Percentiles rank a stretch among this genome's conserved stretches.
Conservation (phyloP, 2,888 invertebrate genomes). For the Pachycephus smyrnensis region DNA sequence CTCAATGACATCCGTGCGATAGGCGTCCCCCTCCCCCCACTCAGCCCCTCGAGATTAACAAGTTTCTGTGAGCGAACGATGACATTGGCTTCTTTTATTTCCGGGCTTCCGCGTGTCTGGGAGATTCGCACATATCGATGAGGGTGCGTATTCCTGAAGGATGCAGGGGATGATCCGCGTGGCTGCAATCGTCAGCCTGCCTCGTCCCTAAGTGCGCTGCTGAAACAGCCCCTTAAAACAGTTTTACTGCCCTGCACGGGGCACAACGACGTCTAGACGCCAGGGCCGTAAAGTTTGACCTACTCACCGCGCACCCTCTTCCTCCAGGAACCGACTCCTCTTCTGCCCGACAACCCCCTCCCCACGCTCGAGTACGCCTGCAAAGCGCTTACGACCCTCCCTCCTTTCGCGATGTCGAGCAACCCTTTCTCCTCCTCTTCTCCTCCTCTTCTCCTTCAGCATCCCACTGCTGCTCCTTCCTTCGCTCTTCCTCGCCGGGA, state of each 20-base stretch:
- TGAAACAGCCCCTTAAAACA: constrained; percentile 67
- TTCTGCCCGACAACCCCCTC: constrained; percentile 13
- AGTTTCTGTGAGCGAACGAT: too few species aligned
- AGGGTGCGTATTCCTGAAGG: too few species aligned
- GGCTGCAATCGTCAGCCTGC: constrained; percentile 17
- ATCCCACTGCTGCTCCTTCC: neutral
- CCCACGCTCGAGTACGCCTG: neutral
- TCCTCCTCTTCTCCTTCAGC: constrained; percentile 12
- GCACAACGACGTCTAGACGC: constrained; percentile 66
- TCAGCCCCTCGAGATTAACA: too few species aligned
- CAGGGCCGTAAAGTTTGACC: constrained; percentile 66
- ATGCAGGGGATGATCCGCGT: too few species aligned
- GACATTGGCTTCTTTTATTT: too few species aligned
- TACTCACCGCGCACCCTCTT: constrained; percentile 60
- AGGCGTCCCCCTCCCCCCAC: too few species aligned
- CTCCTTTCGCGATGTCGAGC: constrained; percentile 18
- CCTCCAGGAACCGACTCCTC: constrained; percentile 9
- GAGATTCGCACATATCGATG: too few species aligned
- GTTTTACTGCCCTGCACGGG: constrained; percentile 65
- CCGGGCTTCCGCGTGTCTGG: too few species aligned
- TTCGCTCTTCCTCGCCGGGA: neutral
- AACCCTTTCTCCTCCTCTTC: constrained; percentile 13
- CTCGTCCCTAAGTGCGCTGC: constrained; percentile 62
- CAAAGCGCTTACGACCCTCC: constrained; percentile 55
- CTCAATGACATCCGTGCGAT: too few species aligned